These are phyloP conservation scores for Tragelaphus imberbis DNA, from an alignment of 2,113 vertebrate genomes.

Conservation along the genomic window DNA sequence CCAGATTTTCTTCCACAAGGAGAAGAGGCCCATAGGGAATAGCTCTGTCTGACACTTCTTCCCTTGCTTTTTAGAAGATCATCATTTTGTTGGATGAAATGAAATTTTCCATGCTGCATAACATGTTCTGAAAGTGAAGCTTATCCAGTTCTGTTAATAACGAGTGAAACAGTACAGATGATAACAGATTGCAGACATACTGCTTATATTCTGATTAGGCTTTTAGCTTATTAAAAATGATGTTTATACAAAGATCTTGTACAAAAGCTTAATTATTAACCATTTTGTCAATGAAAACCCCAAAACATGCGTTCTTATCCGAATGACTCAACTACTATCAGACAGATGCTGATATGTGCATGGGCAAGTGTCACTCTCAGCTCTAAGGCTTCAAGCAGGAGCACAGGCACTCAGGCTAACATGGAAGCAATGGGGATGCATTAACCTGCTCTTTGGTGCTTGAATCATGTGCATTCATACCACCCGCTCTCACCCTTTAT, in stretches of 20 bases:
- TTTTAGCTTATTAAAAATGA: conserved; percentile 47
- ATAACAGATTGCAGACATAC: conserved; percentile 9
- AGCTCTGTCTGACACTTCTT: conserved; percentile 6
- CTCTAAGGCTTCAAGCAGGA: background rate
- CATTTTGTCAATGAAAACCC: conserved; percentile 31
- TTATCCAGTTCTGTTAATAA: conserved; percentile 3
- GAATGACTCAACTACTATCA: background rate
- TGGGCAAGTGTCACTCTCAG: background rate
- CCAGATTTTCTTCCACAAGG: conserved; percentile 12
- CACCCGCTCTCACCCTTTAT: background rate
- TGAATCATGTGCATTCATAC: background rate
- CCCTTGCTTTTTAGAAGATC: conserved; percentile 32
- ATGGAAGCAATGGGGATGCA: background rate
- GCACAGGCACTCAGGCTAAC: background rate
- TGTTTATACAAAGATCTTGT: conserved; percentile 29
- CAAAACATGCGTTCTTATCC: conserved; percentile 37
- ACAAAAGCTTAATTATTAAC: conserved; percentile 38
- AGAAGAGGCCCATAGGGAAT: background rate
- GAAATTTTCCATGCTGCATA: background rate
- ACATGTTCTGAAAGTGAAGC: conserved; percentile 32
- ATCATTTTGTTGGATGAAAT: background rate
- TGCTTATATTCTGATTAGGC: background rate
- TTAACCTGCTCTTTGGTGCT: background rate
- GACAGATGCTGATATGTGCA: background rate
- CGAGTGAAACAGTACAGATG: conserved; percentile 11